A percentile compares a stretch with the other conserved stretches of the same genome.
These are phyloP conservation scores for Drosophila ohnishii DNA, from an alignment of 1,140 invertebrate species.

Conservation along the genomic window DNA sequence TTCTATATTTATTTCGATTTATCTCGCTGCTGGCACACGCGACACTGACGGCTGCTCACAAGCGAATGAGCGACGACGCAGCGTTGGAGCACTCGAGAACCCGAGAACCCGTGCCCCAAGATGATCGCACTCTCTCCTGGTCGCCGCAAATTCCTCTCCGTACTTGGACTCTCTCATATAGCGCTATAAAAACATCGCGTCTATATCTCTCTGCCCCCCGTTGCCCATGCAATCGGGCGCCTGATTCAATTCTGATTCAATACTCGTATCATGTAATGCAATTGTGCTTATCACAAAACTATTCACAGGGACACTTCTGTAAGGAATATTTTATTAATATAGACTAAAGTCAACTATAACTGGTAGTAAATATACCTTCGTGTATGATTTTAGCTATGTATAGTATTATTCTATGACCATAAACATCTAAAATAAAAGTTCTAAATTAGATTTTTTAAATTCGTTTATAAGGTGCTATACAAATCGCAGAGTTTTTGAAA, in stretches of 20 bases:
- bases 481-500: too few species aligned
- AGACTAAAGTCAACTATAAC: too few species aligned
- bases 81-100: constrained; percentile 17
- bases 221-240: constrained; percentile 17
- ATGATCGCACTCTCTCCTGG: constrained; percentile 21
- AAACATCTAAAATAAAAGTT: too few species aligned
- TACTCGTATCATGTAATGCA: constrained; percentile 40
- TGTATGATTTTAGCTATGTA: neutral
- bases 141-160: neutral
- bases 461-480: too few species aligned
- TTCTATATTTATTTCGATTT: constrained; percentile 38
- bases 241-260: constrained; percentile 39
- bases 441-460: too few species aligned
- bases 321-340: neutral
- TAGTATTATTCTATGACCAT: too few species aligned
- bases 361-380: too few species aligned
- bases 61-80: constrained; percentile 62
- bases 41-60: constrained; percentile 78
- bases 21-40: constrained; percentile 65
- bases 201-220: constrained; percentile 15
- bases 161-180: constrained; percentile 1
- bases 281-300: constrained; percentile 31
- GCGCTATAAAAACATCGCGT: constrained; percentile 9
- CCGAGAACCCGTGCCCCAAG: constrained; percentile 21
- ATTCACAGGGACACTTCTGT: constrained; percentile 11